Base-by-base conservation (phyloP, 2,888 invertebrate genomes). In the Epinotia ramella region DNA sequence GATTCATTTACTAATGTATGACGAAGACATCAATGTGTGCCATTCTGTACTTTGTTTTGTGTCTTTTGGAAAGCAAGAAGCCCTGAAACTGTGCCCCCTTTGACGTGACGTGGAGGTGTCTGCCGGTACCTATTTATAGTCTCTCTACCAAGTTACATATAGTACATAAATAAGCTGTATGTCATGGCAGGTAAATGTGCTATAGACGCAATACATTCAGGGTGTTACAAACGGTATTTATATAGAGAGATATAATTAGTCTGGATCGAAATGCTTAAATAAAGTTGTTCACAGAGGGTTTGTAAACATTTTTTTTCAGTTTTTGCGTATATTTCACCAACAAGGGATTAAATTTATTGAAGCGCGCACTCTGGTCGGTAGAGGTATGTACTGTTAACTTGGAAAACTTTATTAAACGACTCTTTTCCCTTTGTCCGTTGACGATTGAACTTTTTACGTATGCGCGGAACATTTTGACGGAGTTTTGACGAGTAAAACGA, bases 1-100 rank as follows among this genome's bases (percentile, higher is more conserved):
- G 78, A 77, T 73, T 77, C 77, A 77, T 78, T 70, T 77, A 74
- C 77, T 68, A 74, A 78, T 74, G 78, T 74, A 73, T 77, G 73
- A 75, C 64, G 73, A 46, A 33, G 72, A 73, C 16, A 57, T 72
- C 73, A 28, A 44, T 73, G 71, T 69, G 63, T 66, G 59, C 71
- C n/a, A 44, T 69, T 66, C 18, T 57, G 66, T 76, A 72, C 44
- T 56, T 62, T 62, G 33, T 49, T 66, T 67, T 5, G 40, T 24
- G 63, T 24, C 76, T 63, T 71, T 62, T 18, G 28, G 40, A 44
- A 69, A 49, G 40, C 33, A 33, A 12, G 33, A 16, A 66, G 16
- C 59, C 40, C 59, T 59, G 33, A 53, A 49, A 24, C 9, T 46
- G 20, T 74, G 57, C 28, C 12, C 18, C 12, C 16, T 60, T 65